These are phyloP conservation scores for Laticauda laticaudata DNA, from an alignment of 2,113 vertebrate genomes.

Conservation along the genomic window DNA sequence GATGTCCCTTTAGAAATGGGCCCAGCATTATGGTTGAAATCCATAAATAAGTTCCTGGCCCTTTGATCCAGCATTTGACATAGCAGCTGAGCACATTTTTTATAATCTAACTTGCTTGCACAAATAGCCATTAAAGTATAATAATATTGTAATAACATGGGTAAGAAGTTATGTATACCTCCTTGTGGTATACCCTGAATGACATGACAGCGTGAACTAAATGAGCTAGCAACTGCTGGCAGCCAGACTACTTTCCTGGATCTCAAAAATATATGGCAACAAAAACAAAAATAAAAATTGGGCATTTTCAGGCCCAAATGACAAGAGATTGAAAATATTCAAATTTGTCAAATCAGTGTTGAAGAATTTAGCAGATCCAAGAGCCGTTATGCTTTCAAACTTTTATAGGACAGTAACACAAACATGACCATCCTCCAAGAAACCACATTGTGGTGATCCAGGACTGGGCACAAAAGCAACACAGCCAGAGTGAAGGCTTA, in stretches of 20 bases:
- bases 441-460: neutral
- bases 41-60: neutral
- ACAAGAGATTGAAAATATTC: neutral
- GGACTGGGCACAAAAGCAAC: too few species aligned
- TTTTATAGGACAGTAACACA: neutral
- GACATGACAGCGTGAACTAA: neutral
- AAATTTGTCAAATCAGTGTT: neutral
- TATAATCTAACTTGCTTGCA: neutral
- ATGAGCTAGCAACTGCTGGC: neutral
- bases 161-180: neutral
- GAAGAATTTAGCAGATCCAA: neutral
- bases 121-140: neutral
- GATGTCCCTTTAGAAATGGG: neutral
- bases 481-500: too few species aligned
- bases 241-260: neutral
- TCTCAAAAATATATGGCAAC: neutral
- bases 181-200: neutral
- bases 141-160: neutral
- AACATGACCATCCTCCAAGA: neutral
- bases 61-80: neutral
- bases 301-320: neutral
- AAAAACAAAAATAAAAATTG: neutral
- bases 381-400: neutral
- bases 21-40: neutral
- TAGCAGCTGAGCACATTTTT: neutral